These are phyloP conservation scores for Tetropium fuscum DNA, from an alignment of 2,888 invertebrate genomes.

Conservation along the genomic window DNA sequence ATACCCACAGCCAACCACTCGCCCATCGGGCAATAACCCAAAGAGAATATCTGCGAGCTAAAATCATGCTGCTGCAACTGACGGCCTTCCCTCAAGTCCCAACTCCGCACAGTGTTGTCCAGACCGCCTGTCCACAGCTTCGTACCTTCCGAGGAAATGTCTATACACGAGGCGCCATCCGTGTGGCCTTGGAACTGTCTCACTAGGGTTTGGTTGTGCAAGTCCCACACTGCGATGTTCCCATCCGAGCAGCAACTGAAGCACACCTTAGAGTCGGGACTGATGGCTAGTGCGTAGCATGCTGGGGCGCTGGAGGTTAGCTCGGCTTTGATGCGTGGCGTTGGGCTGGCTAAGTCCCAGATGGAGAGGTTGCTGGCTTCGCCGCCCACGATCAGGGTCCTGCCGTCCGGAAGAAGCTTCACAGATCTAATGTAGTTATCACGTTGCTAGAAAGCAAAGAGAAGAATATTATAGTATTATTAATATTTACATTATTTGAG, in stretches of 20 bases:
- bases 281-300: slow-evolving; percentile 97
- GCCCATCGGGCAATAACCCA: slow-evolving; percentile 93
- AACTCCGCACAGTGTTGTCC: slow-evolving; percentile 96
- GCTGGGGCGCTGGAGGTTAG: slow-evolving; percentile 93
- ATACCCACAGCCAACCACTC: slow-evolving; percentile 99
- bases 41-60: slow-evolving; percentile 87
- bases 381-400: slow-evolving; percentile 95
- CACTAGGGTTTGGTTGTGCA: slow-evolving; percentile 91
- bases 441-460: slow-evolving; percentile 75
- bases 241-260: slow-evolving; percentile 99
- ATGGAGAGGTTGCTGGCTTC: slow-evolving; percentile 96
- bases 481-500: background rate
- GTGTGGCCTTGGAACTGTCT: slow-evolving; percentile 96
- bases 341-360: slow-evolving; percentile 94
- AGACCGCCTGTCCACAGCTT: slow-evolving; percentile 74
- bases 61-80: slow-evolving; percentile 97
- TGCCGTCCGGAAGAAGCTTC: slow-evolving; percentile 92
- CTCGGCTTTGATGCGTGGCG: slow-evolving; percentile 93
- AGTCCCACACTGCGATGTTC: slow-evolving; percentile 97
- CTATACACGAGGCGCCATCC: slow-evolving; percentile 94
- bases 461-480: background rate
- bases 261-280: slow-evolving; percentile 97
- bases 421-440: slow-evolving; percentile 97
- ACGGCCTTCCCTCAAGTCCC: slow-evolving; percentile 94
- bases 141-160: slow-evolving; percentile 85